A percentile compares a stretch with the other conserved stretches of the same genome.
phyloP scores from a whole-genome alignment of 37 sponge, comb jelly and placozoan genomes.

The Chondrilla cf. caribensis region DNA sequence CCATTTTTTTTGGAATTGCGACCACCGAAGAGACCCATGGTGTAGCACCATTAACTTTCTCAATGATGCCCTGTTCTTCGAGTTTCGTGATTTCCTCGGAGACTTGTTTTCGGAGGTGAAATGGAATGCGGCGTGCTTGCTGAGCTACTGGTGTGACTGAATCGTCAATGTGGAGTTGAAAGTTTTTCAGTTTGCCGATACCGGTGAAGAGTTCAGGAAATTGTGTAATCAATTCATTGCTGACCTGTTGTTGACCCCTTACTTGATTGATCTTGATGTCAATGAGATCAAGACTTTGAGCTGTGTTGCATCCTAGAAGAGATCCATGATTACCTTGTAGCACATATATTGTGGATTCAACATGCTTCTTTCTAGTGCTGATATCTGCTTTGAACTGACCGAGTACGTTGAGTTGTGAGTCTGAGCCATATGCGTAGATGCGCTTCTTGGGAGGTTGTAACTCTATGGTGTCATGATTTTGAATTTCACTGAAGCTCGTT shows the following conservation, averaged over 20 bases:
- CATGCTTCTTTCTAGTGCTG: not conserved
- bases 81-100: conserved; percentile 28
- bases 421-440: not conserved
- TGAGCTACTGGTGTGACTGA: conserved; percentile 38
- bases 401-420: not conserved
- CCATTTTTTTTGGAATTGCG: conserved; percentile 47
- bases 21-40: conserved; percentile 59
- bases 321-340: conserved; percentile 42
- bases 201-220: conserved; percentile 38
- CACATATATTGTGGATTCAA: not conserved
- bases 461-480: too few relatives aligned
- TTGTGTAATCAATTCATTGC: not conserved
- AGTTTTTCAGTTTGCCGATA: conserved; percentile 36
- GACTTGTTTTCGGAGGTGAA: conserved; percentile 45
- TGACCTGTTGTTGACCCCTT: not conserved
- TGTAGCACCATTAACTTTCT: conserved; percentile 43
- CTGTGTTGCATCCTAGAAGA: conserved; percentile 34
- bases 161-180: conserved; percentile 47
- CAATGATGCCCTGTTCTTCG: conserved; percentile 36
- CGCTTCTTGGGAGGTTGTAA: not conserved
- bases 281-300: conserved; percentile 20
- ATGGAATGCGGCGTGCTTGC: conserved; percentile 38
- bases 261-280: conserved; percentile 19
- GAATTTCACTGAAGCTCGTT: too few relatives aligned
- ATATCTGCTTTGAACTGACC: not conserved